phyloP scores from a whole-genome alignment of 2,888 invertebrate species.

The Nemapogon koenigi region DNA sequence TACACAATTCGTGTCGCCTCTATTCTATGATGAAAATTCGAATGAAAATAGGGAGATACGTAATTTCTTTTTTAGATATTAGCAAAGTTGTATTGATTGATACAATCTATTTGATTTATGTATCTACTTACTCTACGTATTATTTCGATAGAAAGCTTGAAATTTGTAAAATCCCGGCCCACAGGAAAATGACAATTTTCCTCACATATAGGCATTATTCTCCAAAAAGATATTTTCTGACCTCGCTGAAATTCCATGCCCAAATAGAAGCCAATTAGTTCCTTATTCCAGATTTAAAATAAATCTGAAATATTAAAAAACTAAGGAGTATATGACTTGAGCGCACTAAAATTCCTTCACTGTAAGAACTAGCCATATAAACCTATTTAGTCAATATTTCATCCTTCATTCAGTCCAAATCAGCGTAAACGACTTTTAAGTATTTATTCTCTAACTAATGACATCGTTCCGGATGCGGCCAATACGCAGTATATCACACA shows the following conservation, averaged over 20 bases:
- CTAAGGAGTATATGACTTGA: slow-evolving; percentile 13
- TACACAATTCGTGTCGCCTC: slow-evolving; percentile 15
- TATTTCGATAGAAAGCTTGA: slow-evolving; percentile 11
- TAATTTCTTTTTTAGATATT: slow-evolving; percentile 13
- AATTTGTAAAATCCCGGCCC: slow-evolving; percentile 11
- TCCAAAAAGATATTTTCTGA: slow-evolving; percentile 13
- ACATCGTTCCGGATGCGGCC: too few species aligned
- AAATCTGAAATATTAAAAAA: slow-evolving; percentile 13
- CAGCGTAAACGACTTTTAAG: too few species aligned
- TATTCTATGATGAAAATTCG: slow-evolving; percentile 14
- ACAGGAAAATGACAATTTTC: slow-evolving; percentile 8
- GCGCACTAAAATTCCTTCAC: slow-evolving; percentile 15
- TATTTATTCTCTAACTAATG: too few species aligned
- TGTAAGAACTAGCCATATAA: slow-evolving; percentile 10
- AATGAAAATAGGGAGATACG: slow-evolving; percentile 13
- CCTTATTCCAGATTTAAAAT: slow-evolving; percentile 11
- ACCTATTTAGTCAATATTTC: too few species aligned
- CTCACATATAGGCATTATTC: slow-evolving; percentile 12
- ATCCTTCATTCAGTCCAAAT: too few species aligned
- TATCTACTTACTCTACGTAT: slow-evolving; percentile 12
- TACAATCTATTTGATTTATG: slow-evolving; percentile 11
- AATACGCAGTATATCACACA: too few species aligned
- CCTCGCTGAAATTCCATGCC: slow-evolving; percentile 12
- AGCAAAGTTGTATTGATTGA: slow-evolving; percentile 14
- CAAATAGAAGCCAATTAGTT: slow-evolving; percentile 14